These are phyloP conservation scores for Ifrita kowaldi DNA, from an alignment of 2,113 vertebrate species.

Conservation along the genomic window DNA sequence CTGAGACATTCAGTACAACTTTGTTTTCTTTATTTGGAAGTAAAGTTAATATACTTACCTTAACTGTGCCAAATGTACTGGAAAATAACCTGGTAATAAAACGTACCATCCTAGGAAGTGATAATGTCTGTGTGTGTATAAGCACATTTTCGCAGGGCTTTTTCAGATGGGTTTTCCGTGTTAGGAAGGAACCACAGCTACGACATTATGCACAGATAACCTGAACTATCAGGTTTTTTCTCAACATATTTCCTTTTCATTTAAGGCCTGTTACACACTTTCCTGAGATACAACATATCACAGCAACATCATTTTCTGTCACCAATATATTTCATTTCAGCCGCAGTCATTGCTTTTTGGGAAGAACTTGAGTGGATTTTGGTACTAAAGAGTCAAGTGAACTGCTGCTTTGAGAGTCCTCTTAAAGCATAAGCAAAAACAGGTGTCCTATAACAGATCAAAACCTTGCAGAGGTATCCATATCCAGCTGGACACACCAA, in stretches of 20 bases:
- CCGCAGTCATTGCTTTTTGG: neutral
- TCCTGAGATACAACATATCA: neutral
- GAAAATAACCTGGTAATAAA: slow-evolving; percentile 80
- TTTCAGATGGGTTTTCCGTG: slow-evolving; percentile 36
- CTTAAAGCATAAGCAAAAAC: neutral
- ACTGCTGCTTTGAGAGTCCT: neutral
- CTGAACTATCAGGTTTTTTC: slow-evolving; percentile 35
- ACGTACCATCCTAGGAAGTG: slow-evolving; percentile 51
- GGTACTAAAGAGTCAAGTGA: neutral
- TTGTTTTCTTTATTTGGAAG: slow-evolving; percentile 76
- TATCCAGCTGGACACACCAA: neutral
- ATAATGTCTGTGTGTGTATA: slow-evolving; percentile 51
- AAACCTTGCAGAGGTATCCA: neutral
- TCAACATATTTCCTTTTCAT: neutral
- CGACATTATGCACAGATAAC: slow-evolving; percentile 54
- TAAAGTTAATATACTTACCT: slow-evolving; percentile 79
- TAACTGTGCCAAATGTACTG: slow-evolving; percentile 80
- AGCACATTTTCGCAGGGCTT: slow-evolving; percentile 52
- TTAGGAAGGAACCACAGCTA: slow-evolving; percentile 51
- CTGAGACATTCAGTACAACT: slow-evolving; percentile 63
- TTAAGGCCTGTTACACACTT: neutral
- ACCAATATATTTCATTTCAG: neutral
- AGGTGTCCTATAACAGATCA: neutral
- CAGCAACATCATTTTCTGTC: neutral
- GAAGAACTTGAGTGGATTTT: neutral